Percentiles rank a stretch among this genome's conserved stretches.
These are phyloP conservation scores for Phasianus colchicus DNA, from an alignment of 2,113 vertebrate species.

Conservation along the genomic window DNA sequence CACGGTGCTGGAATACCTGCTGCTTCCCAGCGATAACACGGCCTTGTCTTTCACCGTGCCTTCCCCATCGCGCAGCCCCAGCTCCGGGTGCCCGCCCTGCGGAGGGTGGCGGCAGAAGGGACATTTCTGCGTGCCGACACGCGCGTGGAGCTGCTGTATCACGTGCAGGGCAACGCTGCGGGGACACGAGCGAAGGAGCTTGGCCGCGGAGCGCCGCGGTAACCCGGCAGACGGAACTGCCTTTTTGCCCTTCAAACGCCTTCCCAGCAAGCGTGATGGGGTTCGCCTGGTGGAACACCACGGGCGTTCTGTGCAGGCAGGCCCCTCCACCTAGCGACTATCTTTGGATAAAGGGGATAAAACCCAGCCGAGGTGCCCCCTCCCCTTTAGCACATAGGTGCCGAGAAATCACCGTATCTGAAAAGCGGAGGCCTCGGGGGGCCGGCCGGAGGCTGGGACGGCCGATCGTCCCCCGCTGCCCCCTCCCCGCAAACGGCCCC, in stretches of 20 bases:
- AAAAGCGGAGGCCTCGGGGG: neutral
- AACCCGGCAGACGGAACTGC: neutral
- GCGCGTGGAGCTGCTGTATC: neutral
- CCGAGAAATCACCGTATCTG: neutral
- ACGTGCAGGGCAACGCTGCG: neutral
- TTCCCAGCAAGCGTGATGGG: neutral
- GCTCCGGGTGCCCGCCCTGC: no score
- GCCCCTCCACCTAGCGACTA: no score
- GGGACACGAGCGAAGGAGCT: neutral
- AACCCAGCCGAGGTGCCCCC: neutral
- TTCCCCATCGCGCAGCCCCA: neutral
- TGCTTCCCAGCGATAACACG: constrained; percentile 3
- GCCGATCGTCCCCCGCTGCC: neutral
- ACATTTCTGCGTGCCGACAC: neutral
- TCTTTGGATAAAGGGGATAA: neutral
- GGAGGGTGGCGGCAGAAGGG: neutral
- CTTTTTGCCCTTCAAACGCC: neutral
- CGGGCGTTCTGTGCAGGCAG: neutral
- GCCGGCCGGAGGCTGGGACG: neutral
- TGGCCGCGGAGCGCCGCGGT: neutral
- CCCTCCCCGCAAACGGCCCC: neutral
- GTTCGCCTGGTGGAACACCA: neutral
- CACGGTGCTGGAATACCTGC: constrained; percentile 46
- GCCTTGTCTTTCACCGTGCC: constrained; percentile 17
- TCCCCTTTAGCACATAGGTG: neutral